These are phyloP conservation scores for Coluber constrictor DNA, from an alignment of 2,797 vertebrate species.

Conservation along the genomic window DNA sequence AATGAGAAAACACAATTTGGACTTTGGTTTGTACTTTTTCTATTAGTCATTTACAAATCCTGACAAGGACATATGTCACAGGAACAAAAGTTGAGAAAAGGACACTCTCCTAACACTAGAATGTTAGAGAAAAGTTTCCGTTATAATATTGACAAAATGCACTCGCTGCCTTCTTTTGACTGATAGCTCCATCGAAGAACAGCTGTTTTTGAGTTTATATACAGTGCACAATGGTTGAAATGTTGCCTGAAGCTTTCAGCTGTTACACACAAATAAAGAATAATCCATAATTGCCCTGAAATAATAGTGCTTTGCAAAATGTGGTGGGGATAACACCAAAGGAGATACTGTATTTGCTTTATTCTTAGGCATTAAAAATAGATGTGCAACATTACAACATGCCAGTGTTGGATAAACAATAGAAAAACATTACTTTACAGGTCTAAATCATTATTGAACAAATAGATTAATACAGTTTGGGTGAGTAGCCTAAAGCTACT, in stretches of 20 bases:
- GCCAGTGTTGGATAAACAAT: background rate
- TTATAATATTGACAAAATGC: background rate
- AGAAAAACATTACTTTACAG: background rate
- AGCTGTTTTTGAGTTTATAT: constrained; percentile 14
- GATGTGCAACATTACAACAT: background rate
- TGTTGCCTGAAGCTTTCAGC: constrained; percentile 15
- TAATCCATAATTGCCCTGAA: rapidly evolving
- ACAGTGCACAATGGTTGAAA: constrained; percentile 21
- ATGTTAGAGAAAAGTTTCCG: background rate
- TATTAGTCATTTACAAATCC: constrained; percentile 20
- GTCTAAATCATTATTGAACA: background rate
- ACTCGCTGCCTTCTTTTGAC: background rate
- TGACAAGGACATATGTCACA: constrained; percentile 21
- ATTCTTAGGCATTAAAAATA: background rate
- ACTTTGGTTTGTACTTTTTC: background rate
- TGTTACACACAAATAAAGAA: background rate
- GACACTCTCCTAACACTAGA: background rate
- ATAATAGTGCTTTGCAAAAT: rapidly evolving
- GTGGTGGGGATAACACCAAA: background rate
- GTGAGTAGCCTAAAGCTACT: background rate
- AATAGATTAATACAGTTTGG: background rate
- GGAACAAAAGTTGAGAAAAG: background rate
- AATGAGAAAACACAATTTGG: constrained; percentile 31
- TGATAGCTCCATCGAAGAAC: background rate
- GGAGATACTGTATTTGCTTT: rapidly evolving